Evolutionary conservation across 1,140 invertebrate genomes (phyloP).

Genomic region (Whitmania pigra): DNA sequence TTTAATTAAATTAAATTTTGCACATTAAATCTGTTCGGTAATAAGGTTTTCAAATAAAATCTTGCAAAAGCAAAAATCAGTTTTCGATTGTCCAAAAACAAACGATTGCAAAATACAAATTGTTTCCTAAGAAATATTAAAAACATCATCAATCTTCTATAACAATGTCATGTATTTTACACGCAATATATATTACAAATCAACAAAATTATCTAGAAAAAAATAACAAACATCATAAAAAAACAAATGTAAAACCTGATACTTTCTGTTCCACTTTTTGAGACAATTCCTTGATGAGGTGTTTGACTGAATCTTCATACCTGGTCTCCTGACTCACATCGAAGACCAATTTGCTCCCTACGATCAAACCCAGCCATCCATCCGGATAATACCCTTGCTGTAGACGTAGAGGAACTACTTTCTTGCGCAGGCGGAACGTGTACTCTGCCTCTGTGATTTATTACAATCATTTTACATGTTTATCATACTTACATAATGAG

Average conservation of each 20-base stretch:
- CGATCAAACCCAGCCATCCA: slow-evolving; percentile 25
- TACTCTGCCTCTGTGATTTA: slow-evolving; percentile 24
- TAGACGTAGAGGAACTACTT: slow-evolving; percentile 22
- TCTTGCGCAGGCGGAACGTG: slow-evolving; percentile 20
- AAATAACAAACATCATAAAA: too few relatives aligned
- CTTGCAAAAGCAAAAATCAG: too few relatives aligned
- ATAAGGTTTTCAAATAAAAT: too few relatives aligned
- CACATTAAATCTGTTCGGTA: not conserved
- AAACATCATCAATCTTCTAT: too few relatives aligned
- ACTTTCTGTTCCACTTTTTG: slow-evolving; percentile 27
- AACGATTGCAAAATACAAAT: not conserved
- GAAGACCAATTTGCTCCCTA: slow-evolving; percentile 23
- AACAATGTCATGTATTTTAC: not conserved
- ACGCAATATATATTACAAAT: not conserved
- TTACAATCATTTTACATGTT: too few relatives aligned
- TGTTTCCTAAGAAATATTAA: not conserved
- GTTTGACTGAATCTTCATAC: slow-evolving; percentile 3
- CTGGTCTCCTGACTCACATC: slow-evolving; percentile 20
- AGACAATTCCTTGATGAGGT: slow-evolving; percentile 18
- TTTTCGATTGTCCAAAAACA: not conserved
- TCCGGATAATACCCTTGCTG: slow-evolving; percentile 23
- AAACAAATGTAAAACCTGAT: not conserved
- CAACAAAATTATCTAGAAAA: not conserved
- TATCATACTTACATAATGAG: too few relatives aligned
- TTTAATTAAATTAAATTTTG: too few relatives aligned